Base-by-base conservation (phyloP, 2,113 vertebrate genomes). In the Petrocephalus zakoni region DNA sequence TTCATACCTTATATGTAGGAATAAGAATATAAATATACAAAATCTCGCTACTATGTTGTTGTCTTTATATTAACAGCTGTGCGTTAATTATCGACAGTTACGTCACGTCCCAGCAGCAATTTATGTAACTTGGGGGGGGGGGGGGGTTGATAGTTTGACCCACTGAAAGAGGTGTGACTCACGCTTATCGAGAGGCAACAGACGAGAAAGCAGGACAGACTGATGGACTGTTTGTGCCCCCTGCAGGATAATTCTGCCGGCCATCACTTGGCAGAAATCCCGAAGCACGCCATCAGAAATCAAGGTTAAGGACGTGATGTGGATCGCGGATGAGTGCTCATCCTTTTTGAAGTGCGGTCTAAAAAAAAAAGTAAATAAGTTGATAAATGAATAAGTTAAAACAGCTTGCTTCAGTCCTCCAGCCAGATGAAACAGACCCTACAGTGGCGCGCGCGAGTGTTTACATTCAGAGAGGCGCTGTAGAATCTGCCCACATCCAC, bases 121-220 rank as follows among this genome's bases (percentile, higher is more conserved):
- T 46, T 86, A 19, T 56, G 53, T 46, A 13, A 87, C 55, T 15
- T 11, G 34, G 29, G 19, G 8, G 85, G 25, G n/a, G 10, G 1
- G n/a, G 0, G 29, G 49, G 4, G 85, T 68, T 68, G 61, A 29
- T 37, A 34, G 29, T 34, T 53, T 21, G 88, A 81, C 82, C 85
- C 56, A 88, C 81, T 68, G 49, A n/a, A 68, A 37, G 90, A 90
- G 91, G 90, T 88, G 86, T 84, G 89, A 92, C 82, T 90, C 89
- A 85, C 19, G 81, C 4, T 88, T 53, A 34, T 56, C 21, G 29
- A 61, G 53, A 64, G 89, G 87, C 86, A 82, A 56, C 55, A 87
- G 84, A 81, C 6, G 29, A 88, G 34, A 72, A 83, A 10, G 87
- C 22, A n/a, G 37, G 37, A 61, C 47, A 87, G 85, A 78, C 88